Percentiles rank a stretch among this genome's conserved stretches.
Evolutionary conservation across 2,797 vertebrate species (phyloP).

Genomic region (Chelonia mydas): DNA sequence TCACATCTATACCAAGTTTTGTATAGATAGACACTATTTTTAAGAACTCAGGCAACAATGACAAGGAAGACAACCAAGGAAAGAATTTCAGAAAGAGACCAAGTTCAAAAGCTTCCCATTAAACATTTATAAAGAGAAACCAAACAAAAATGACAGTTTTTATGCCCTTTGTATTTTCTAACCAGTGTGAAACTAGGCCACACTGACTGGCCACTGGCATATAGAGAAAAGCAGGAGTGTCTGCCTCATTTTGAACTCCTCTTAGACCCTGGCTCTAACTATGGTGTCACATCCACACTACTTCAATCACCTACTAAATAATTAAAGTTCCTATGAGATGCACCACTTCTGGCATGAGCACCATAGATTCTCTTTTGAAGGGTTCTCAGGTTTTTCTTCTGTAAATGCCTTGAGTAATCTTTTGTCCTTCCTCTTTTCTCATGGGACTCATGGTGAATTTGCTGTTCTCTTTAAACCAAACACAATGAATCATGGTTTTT

Average conservation of each 20-base stretch:
- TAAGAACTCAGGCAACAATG: too few relatives aligned
- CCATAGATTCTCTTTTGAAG: background rate
- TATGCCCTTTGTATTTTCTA: too few relatives aligned
- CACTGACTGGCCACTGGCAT: background rate
- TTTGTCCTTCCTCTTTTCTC: background rate
- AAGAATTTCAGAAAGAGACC: too few relatives aligned
- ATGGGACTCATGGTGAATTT: rapidly evolving
- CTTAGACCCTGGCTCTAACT: too few relatives aligned
- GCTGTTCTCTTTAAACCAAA: background rate
- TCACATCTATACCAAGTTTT: too few relatives aligned
- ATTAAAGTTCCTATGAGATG: background rate
- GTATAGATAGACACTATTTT: too few relatives aligned
- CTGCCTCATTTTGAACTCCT: background rate
- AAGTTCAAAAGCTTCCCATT: too few relatives aligned
- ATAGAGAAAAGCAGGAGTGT: background rate
- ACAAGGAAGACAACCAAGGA: too few relatives aligned
- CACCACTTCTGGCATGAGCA: background rate
- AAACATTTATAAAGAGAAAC: too few relatives aligned
- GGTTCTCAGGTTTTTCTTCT: background rate
- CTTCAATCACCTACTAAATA: background rate
- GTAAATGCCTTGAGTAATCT: background rate
- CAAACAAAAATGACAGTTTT: too few relatives aligned
- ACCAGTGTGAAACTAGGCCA: background rate
- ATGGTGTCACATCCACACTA: background rate
- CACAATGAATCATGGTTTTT: background rate